Conservation (phyloP, 2,888 invertebrate genomes). For the Hermaeophaga mercurialis region DNA sequence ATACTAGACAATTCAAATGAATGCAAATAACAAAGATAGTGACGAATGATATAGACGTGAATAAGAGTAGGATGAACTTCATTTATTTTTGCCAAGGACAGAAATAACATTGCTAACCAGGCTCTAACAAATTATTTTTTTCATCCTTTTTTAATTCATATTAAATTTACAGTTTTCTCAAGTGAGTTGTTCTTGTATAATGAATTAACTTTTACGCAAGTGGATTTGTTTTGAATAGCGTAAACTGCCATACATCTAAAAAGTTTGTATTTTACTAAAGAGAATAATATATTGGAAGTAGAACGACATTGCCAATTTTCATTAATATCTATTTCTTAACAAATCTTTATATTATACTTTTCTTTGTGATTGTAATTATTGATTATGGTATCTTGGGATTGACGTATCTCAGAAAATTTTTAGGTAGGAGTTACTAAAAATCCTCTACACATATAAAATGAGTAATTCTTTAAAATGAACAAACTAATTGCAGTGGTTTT, state of each 20-base stretch:
- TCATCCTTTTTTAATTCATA: constrained; percentile 15
- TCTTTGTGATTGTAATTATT: constrained; percentile 18
- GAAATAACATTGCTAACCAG: not conserved
- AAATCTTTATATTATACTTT: constrained; percentile 1
- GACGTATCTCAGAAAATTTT: constrained; percentile 13
- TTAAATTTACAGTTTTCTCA: constrained; percentile 10
- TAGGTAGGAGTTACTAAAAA: constrained; percentile 7
- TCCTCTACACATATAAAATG: constrained; percentile 1
- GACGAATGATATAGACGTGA: not conserved
- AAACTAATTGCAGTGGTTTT: not conserved
- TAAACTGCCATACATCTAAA: not conserved
- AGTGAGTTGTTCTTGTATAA: constrained; percentile 8
- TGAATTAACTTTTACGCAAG: constrained; percentile 1
- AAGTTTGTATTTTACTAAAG: not conserved
- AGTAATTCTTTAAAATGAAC: constrained; percentile 6
- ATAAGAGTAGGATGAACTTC: not conserved
- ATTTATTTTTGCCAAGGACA: constrained; percentile 3
- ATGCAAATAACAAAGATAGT: not conserved
- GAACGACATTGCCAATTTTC: not conserved
- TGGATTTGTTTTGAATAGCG: constrained; percentile 10
- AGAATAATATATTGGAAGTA: not conserved
- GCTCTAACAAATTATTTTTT: constrained; percentile 9
- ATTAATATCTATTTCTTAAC: not conserved
- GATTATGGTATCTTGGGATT: constrained; percentile 13
- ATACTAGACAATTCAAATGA: too few relatives aligned